phyloP scores from a whole-genome alignment of 1,140 invertebrate species.

The Aphaenogaster rudis region DNA sequence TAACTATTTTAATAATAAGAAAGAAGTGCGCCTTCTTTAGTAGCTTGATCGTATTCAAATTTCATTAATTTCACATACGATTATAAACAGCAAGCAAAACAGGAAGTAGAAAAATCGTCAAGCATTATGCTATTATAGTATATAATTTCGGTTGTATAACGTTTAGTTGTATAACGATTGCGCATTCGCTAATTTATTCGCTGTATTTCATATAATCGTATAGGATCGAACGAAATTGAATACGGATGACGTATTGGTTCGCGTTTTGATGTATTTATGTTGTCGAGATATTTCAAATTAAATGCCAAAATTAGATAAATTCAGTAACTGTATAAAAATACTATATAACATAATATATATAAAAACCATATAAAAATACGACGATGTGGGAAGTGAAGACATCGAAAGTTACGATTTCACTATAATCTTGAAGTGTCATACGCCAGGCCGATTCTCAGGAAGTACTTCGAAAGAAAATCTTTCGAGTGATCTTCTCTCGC shows the following conservation, averaged over 20 bases:
- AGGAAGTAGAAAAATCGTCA: conserved; percentile 38
- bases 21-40: neutral
- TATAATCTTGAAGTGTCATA: conserved; percentile 25
- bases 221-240: neutral
- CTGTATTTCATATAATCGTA: neutral
- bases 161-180: conserved; percentile 50
- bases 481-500: conserved; percentile 37
- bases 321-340: too few relatives aligned
- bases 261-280: neutral
- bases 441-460: conserved; percentile 9
- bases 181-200: conserved; percentile 6
- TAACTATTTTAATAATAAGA: neutral
- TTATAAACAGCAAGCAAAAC: neutral
- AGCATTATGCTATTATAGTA: conserved; percentile 17
- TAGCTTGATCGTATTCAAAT: neutral
- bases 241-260: neutral
- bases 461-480: conserved; percentile 23
- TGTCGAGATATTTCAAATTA: neutral
- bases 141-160: conserved; percentile 40
- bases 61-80: neutral
- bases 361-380: neutral
- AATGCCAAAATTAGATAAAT: neutral
- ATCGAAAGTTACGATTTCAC: conserved; percentile 46
- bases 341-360: too few relatives aligned
- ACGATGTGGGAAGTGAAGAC: neutral